Evolutionary conservation across 1,140 invertebrate species (phyloP), one percentile per base, ranked within the genome.

Genomic region (Pygmarrhopalites habei): DNA sequence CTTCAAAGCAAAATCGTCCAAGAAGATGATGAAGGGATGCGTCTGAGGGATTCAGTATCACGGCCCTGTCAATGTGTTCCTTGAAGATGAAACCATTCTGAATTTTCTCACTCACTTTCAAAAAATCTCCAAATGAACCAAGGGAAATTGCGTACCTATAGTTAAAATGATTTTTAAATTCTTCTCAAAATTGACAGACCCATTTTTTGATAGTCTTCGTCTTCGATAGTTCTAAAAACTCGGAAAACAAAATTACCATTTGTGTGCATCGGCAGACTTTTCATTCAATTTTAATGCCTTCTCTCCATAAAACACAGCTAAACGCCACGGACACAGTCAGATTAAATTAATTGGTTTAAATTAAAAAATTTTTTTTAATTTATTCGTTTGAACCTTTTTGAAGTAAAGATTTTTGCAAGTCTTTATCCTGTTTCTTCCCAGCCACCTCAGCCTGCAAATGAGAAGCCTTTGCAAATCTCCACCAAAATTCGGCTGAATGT

Each of bases 61-160:
- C 76, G 1, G 87, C 87, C 72, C 77, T 79, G 71, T 86, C 82
- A 62, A 89, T 80, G 73, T 89, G 86, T 68, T 85, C 77, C 73
- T 85, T 86, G 70, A 87, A 88, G 10, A 76, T 65, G 71, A 79
- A 79, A 2, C 85, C 87, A 76, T 82, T 82, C 69, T 81, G 72
- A 57, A 91, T 85, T 77, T 82, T 86, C 49, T 87, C 85, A 72
- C 84, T 83, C 2, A 79, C 78, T n/a, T 80, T 73, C 29, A 82
- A 73, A 74, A 79, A 82, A 39, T 85, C 79, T 44, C 81, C 80
- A 66, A 80, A 75, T 63, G 76, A 76, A 30, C 88, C 88, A 52
- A 87, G 71, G 1, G 86, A 79, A 55, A 89, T 85, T 5, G 86
- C 87, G 74, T 81, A 49, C n/a, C n/a, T n/a, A n/a, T n/a, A n/a